Percentiles rank a stretch among this genome's conserved stretches.
These are phyloP conservation scores for Cherax destructor DNA, from an alignment of 1,140 invertebrate species.

Conservation along the genomic window DNA sequence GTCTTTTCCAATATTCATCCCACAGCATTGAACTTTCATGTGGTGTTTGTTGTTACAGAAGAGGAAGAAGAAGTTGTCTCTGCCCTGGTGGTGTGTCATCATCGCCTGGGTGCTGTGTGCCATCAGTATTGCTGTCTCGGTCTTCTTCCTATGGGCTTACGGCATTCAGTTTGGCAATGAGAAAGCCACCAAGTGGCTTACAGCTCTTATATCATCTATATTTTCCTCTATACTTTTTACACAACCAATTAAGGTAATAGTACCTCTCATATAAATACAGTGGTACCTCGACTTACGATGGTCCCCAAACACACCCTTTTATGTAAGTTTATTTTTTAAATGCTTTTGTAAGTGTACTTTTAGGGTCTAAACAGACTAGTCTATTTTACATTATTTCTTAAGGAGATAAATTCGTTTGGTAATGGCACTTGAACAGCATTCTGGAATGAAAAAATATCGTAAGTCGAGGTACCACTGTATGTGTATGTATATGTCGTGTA, in stretches of 20 bases:
- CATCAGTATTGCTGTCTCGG: slow-evolving; percentile 75
- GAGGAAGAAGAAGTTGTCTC: slow-evolving; percentile 53
- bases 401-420: too few relatives aligned
- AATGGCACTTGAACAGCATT: too few relatives aligned
- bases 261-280: background rate
- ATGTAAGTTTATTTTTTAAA: too few relatives aligned
- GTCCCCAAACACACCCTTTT: too few relatives aligned
- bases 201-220: slow-evolving; percentile 79
- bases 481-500: too few relatives aligned
- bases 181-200: slow-evolving; percentile 79
- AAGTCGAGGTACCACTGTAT: too few relatives aligned
- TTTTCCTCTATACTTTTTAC: slow-evolving; percentile 79
- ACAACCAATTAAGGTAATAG: slow-evolving; percentile 79
- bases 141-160: slow-evolving; percentile 77
- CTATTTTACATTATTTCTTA: too few relatives aligned
- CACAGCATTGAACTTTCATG: background rate
- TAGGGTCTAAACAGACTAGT: too few relatives aligned
- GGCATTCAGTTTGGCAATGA: slow-evolving; percentile 79
- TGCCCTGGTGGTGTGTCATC: slow-evolving; percentile 78
- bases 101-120: slow-evolving; percentile 78
- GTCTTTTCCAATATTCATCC: background rate
- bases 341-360: too few relatives aligned
- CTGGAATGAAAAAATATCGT: too few relatives aligned
- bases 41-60: background rate
- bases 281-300: too few relatives aligned